A percentile compares a stretch with the other conserved stretches of the same genome.
These are phyloP conservation scores for Ptiloglossa arizonensis DNA, from an alignment of 1,140 invertebrate species.

Conservation along the genomic window DNA sequence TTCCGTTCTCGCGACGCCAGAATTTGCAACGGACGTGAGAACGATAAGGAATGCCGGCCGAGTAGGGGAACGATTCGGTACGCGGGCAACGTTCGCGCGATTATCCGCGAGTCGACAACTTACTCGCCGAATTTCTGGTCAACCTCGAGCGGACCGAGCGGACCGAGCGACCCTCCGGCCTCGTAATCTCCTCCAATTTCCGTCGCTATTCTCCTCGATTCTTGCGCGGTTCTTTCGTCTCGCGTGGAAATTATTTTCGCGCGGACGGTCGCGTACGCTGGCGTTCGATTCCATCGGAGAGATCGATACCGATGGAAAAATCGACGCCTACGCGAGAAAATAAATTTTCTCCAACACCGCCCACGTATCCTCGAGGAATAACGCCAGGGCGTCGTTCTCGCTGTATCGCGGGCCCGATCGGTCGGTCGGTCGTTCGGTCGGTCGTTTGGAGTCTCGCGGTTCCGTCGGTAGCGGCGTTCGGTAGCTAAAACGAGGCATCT, in stretches of 20 bases:
- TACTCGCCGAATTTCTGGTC: constrained; percentile 71
- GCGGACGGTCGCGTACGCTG: too few relatives aligned
- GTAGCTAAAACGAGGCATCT: constrained; percentile 36
- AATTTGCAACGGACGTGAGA: constrained; percentile 66
- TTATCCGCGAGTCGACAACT: constrained; percentile 75
- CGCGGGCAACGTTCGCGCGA: constrained; percentile 65
- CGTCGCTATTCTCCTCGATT: constrained; percentile 47
- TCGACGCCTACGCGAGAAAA: constrained; percentile 34
- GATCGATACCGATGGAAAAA: background rate
- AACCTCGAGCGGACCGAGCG: constrained; percentile 32
- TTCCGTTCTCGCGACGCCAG: constrained; percentile 28
- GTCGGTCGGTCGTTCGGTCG: background rate
- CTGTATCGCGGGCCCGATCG: constrained; percentile 50
- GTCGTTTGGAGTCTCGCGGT: background rate
- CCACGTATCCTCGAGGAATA: constrained; percentile 38
- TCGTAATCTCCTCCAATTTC: constrained; percentile 52
- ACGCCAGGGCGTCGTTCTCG: constrained; percentile 47
- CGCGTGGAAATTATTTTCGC: too few relatives aligned
- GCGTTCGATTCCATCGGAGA: too few relatives aligned
- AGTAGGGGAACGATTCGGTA: constrained; percentile 54
- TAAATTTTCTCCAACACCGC: constrained; percentile 31
- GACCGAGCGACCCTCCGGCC: constrained; percentile 24
- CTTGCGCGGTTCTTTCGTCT: too few relatives aligned
- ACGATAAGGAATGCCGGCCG: constrained; percentile 65
- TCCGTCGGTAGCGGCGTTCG: constrained; percentile 2